These are phyloP conservation scores for Oophaga sylvatica DNA, from an alignment of 2,797 vertebrate species.

Conservation along the genomic window DNA sequence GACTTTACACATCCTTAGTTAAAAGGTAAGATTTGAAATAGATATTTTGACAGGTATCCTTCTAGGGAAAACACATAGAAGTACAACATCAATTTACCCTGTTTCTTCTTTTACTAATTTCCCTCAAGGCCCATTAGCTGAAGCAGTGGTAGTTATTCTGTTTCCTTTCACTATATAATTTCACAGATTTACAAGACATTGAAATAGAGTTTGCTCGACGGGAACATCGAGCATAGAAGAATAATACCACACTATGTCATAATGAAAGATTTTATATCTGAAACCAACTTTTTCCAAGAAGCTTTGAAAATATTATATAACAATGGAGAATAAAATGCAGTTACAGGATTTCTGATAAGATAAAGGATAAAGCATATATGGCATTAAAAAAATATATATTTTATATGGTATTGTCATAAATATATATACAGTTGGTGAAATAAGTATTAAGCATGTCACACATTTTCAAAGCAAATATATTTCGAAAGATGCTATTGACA, in stretches of 20 bases:
- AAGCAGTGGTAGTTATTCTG: slow-evolving; percentile 58
- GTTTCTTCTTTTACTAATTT: slow-evolving; percentile 58
- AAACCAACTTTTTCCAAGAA: slow-evolving; percentile 20
- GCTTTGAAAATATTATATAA: slow-evolving; percentile 7
- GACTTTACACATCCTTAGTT: slow-evolving; percentile 45
- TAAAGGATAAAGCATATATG: background rate
- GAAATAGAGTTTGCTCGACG: slow-evolving; percentile 46
- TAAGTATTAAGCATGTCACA: no score
- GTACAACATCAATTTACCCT: slow-evolving; percentile 59
- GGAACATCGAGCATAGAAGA: slow-evolving; percentile 47
- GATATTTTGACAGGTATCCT: slow-evolving; percentile 61
- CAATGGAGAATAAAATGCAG: slow-evolving; percentile 27
- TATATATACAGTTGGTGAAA: no score
- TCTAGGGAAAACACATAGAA: slow-evolving; percentile 54
- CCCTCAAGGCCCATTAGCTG: slow-evolving; percentile 57
- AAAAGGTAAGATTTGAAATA: slow-evolving; percentile 53
- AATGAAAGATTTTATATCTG: slow-evolving; percentile 48
- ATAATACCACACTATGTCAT: slow-evolving; percentile 46
- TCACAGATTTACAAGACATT: slow-evolving; percentile 58
- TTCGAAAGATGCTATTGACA: no score
- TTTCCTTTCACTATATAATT: slow-evolving; percentile 48
- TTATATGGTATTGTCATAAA: no score
- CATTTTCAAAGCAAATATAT: no score
- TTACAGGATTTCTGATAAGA: background rate
- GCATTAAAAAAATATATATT: background rate